phyloP scores from a whole-genome alignment of 2,113 vertebrate species.

The Sitta europaea region DNA sequence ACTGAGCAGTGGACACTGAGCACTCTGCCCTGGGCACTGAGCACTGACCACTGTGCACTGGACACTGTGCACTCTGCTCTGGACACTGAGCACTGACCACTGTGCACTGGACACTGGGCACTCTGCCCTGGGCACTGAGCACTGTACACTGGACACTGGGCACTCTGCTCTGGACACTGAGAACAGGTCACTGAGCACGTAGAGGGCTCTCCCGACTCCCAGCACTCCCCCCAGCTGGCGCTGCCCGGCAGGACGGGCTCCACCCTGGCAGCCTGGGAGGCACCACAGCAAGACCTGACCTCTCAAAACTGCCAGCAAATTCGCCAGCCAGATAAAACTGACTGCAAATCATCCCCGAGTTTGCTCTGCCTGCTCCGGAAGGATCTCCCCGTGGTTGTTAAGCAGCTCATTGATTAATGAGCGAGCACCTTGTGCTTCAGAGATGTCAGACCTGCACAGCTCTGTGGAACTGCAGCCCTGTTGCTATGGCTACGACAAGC shows the following conservation, averaged over 20 bases:
- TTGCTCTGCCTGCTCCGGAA: background rate
- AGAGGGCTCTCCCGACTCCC: too few species aligned
- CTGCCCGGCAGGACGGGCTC: background rate
- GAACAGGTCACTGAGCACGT: too few species aligned
- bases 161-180: too few species aligned
- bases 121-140: too few species aligned
- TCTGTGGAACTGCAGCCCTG: slow-evolving; percentile 11
- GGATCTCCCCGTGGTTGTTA: background rate
- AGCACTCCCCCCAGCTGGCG: too few species aligned
- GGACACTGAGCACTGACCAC: too few species aligned
- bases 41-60: too few species aligned
- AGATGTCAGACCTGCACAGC: background rate
- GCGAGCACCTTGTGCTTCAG: background rate
- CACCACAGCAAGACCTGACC: background rate
- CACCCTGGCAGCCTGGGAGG: background rate
- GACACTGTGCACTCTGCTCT: too few species aligned
- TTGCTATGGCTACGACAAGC: slow-evolving; percentile 65
- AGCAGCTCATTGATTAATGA: slow-evolving; percentile 23
- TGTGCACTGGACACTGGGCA: too few species aligned
- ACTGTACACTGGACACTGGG: too few species aligned
- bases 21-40: too few species aligned
- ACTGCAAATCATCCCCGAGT: background rate
- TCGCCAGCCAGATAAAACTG: background rate
- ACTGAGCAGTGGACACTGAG: too few species aligned
- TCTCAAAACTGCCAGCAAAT: background rate